phyloP scores from a whole-genome alignment of 1,140 invertebrate genomes.

The Caenorhabditis latens region DNA sequence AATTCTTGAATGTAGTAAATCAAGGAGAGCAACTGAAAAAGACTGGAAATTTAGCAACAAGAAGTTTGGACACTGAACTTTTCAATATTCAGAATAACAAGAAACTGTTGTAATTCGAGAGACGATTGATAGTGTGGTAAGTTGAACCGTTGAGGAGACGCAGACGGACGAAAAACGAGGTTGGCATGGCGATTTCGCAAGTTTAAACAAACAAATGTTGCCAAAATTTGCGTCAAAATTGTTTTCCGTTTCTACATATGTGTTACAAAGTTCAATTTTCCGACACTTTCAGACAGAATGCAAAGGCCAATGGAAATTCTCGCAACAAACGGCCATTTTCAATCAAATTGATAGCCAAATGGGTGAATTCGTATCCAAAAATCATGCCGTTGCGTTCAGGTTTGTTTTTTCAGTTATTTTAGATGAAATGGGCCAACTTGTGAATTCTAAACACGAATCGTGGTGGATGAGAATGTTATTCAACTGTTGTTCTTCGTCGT shows the following conservation, averaged over 20 bases:
- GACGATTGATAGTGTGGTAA: conserved; percentile 50
- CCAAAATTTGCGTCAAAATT: too few relatives aligned
- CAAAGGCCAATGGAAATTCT: neutral
- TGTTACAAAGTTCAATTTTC: neutral
- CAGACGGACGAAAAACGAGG: neutral
- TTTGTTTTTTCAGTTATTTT: neutral
- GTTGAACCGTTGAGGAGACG: neutral
- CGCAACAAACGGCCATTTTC: neutral
- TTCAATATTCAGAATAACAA: conserved; percentile 11
- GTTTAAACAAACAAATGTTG: neutral
- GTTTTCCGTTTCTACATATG: neutral
- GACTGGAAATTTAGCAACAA: conserved; percentile 26
- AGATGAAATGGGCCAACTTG: conserved; percentile 65
- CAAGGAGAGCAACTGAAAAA: conserved; percentile 79
- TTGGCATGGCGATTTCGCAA: too few relatives aligned
- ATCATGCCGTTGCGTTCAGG: conserved; percentile 43
- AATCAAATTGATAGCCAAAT: conserved; percentile 54
- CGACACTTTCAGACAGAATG: neutral
- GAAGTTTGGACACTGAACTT: neutral
- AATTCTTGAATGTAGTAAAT: conserved; percentile 86
- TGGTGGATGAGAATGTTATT: conserved; percentile 63
- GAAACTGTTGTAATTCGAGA: conserved; percentile 41
- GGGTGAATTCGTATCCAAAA: conserved; percentile 10
- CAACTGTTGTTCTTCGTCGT: conserved; percentile 49
- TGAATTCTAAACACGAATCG: conserved; percentile 56